Conservation (phyloP, 1,140 invertebrate species). For the Hestina assimilis region DNA sequence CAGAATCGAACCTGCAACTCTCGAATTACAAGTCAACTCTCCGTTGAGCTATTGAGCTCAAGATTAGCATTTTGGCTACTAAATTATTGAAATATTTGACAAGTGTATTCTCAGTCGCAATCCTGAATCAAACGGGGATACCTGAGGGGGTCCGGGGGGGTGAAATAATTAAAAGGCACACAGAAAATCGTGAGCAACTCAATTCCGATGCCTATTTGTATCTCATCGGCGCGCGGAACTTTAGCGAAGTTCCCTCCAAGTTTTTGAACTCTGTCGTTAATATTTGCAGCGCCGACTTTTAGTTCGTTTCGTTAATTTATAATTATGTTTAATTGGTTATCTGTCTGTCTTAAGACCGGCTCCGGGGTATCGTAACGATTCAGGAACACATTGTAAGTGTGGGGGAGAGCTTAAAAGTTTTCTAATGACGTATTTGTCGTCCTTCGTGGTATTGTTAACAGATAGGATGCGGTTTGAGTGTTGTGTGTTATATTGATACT, state of each 20-base stretch:
- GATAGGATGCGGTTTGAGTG: too few relatives aligned
- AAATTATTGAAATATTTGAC: too few relatives aligned
- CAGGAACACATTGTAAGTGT: neutral
- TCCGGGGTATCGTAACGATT: neutral
- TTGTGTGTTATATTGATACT: too few relatives aligned
- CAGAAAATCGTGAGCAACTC: slow-evolving; percentile 57
- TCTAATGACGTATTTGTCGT: too few relatives aligned
- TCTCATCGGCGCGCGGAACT: slow-evolving; percentile 45
- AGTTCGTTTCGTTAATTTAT: slow-evolving; percentile 54
- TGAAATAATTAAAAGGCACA: slow-evolving; percentile 69
- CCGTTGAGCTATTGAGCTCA: too few relatives aligned
- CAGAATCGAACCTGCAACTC: too few relatives aligned
- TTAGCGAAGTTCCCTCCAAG: slow-evolving; percentile 39
- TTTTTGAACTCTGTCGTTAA: slow-evolving; percentile 37
- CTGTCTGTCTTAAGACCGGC: slow-evolving; percentile 34
- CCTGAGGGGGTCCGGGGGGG: slow-evolving; percentile 10
- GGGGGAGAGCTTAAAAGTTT: too few relatives aligned
- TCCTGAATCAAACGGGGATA: neutral
- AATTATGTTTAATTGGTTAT: slow-evolving; percentile 55
- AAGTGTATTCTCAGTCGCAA: too few relatives aligned
- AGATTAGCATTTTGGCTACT: too few relatives aligned
- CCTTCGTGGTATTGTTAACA: too few relatives aligned
- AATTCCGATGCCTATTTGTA: slow-evolving; percentile 66
- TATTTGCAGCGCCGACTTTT: slow-evolving; percentile 47
- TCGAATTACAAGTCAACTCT: too few relatives aligned